Evolutionary conservation across 1,140 invertebrate species (phyloP).

Genomic region (Holcopasites calliopsidis): DNA sequence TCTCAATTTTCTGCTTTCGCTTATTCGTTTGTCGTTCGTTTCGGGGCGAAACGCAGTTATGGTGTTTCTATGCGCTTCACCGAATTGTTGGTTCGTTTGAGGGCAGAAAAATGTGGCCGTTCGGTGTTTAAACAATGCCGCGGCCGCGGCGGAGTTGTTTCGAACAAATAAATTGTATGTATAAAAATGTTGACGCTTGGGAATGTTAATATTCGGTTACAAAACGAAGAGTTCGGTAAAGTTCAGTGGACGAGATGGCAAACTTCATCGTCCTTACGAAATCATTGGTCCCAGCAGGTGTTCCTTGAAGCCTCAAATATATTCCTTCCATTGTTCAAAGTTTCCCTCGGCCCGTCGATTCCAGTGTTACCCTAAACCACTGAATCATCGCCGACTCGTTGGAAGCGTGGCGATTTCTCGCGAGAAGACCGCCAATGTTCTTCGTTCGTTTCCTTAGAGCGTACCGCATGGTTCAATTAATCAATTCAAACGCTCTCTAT

Average conservation of each 20-base stretch:
- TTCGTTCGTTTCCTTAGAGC: background rate
- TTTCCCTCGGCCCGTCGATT: background rate
- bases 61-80: no score
- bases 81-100: no score
- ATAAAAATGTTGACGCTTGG: background rate
- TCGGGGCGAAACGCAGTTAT: no score
- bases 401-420: background rate
- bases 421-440: background rate
- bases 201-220: background rate
- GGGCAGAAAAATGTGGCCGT: no score
- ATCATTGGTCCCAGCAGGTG: conserved; percentile 4
- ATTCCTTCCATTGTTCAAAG: conserved; percentile 1
- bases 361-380: background rate
- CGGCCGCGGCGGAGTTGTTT: no score
- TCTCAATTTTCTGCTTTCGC: no score
- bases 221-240: background rate
- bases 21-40: no score
- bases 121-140: no score
- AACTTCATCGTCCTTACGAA: conserved; percentile 8
- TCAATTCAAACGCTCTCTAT: no score
- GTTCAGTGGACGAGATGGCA: background rate
- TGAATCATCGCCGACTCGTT: conserved; percentile 3
- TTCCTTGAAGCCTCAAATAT: conserved; percentile 18
- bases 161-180: no score
- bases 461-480: no score